These are phyloP conservation scores for Lagorchestes hirsutus DNA, from an alignment of 2,797 vertebrate species.

Conservation along the genomic window DNA sequence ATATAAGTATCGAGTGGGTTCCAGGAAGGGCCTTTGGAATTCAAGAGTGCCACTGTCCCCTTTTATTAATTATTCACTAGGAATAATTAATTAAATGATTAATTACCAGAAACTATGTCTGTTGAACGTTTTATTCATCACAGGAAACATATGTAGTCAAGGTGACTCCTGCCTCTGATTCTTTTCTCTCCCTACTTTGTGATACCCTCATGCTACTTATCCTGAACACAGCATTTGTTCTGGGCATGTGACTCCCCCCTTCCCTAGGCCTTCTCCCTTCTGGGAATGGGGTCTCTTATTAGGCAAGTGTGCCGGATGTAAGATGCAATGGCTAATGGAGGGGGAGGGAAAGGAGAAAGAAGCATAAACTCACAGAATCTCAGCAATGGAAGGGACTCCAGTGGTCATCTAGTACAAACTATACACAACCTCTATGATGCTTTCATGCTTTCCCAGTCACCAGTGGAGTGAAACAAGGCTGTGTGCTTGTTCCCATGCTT, in stretches of 20 bases:
- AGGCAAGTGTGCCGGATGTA: not conserved
- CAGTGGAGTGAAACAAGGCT: too few relatives aligned
- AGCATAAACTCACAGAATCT: not conserved
- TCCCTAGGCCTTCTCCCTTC: not conserved
- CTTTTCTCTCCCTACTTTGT: too few relatives aligned
- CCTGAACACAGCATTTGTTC: not conserved
- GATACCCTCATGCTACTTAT: not conserved
- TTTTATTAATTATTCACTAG: not conserved
- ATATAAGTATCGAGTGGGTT: not conserved
- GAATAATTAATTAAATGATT: not conserved
- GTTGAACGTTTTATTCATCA: not conserved
- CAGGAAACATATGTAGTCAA: not conserved
- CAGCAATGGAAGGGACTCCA: not conserved
- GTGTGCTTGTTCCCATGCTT: too few relatives aligned
- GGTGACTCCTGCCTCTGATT: not conserved
- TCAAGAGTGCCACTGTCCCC: not conserved
- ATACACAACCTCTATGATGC: not conserved
- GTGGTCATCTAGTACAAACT: not conserved
- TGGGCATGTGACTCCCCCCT: not conserved
- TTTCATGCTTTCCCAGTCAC: too few relatives aligned
- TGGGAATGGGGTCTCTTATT: not conserved
- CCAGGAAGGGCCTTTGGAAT: not conserved
- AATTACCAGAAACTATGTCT: not conserved
- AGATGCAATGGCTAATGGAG: not conserved
- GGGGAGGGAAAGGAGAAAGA: not conserved